phyloP scores from a whole-genome alignment of 2,113 vertebrate species.

The Illadopsis cleaveri region DNA sequence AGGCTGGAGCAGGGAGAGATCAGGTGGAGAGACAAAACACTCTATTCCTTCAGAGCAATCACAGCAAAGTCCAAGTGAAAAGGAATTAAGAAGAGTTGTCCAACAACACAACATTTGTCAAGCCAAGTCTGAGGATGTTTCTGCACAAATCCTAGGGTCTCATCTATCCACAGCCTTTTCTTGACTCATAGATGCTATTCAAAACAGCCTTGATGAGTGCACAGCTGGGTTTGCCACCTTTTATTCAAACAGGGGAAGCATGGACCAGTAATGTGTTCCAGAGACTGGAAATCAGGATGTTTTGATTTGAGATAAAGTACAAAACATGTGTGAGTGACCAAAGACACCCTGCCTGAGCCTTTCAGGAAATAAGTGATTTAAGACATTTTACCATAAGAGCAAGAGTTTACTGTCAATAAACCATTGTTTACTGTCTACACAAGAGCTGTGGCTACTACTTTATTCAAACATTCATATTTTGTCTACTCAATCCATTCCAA shows the following conservation, averaged over 20 bases:
- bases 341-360: constrained; percentile 41
- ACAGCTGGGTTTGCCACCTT: constrained; percentile 31
- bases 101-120: neutral
- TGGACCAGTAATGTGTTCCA: constrained; percentile 54
- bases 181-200: neutral
- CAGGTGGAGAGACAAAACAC: neutral
- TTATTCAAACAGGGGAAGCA: constrained; percentile 27
- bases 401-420: constrained; percentile 55
- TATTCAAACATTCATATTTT: constrained; percentile 50
- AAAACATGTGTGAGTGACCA: constrained; percentile 49
- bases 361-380: constrained; percentile 56
- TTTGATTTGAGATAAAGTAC: constrained; percentile 67
- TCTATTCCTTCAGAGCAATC: neutral
- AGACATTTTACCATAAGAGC: constrained; percentile 30
- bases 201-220: neutral
- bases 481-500: constrained; percentile 34
- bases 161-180: neutral
- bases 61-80: neutral
- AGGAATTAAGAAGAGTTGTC: neutral
- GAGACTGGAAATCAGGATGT: constrained; percentile 62
- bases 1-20: neutral
- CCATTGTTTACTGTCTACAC: constrained; percentile 42
- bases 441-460: constrained; percentile 39
- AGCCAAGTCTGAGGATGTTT: neutral
- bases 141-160: neutral